These are phyloP conservation scores for Drosophila koepferae DNA, from an alignment of 2,888 invertebrate species.

Conservation along the genomic window DNA sequence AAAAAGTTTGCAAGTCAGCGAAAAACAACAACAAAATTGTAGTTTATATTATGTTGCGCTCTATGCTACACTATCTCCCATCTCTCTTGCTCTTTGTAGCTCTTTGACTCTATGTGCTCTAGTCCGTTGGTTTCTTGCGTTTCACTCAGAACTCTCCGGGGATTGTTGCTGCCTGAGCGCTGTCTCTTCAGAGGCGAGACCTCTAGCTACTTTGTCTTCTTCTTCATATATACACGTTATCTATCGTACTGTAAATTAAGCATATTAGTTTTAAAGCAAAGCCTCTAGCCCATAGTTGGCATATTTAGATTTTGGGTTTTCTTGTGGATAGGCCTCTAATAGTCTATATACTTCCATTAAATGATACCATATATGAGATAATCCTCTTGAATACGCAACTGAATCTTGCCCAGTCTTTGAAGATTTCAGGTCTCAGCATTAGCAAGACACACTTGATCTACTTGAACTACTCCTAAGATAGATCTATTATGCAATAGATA, in stretches of 20 bases:
- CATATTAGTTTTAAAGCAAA: background rate
- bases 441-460: background rate
- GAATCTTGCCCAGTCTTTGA: no score
- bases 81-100: background rate
- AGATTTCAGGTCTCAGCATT: background rate
- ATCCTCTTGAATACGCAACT: no score
- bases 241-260: background rate
- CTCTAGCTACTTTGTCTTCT: background rate
- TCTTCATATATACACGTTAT: background rate
- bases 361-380: no score
- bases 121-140: background rate
- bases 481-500: background rate
- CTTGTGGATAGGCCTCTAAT: no score
- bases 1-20: conserved; percentile 66
- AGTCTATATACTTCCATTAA: no score
- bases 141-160: conserved; percentile 21
- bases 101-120: background rate
- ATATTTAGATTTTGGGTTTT: no score
- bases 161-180: conserved; percentile 12
- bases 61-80: background rate
- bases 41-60: conserved; percentile 25
- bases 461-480: background rate
- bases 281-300: background rate
- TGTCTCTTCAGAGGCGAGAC: background rate
- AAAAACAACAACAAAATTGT: conserved; percentile 9